A percentile compares a stretch with the other conserved stretches of the same genome.
phyloP scores from a whole-genome alignment of 1,140 invertebrate species.

The Lasaia peninsularis region DNA sequence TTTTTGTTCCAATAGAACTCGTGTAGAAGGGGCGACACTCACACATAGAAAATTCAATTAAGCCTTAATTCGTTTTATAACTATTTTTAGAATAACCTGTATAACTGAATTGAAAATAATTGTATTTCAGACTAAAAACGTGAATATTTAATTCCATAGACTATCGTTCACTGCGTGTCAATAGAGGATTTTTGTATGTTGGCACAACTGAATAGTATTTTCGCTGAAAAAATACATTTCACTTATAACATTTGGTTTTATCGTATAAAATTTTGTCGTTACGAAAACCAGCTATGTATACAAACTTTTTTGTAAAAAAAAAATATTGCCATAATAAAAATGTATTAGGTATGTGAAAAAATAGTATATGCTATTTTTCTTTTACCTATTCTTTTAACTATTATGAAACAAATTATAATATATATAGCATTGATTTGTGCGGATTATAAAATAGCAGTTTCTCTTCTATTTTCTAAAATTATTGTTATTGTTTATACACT shows the following conservation, averaged over 20 bases:
- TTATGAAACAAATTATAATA: too few relatives aligned
- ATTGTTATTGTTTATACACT: too few relatives aligned
- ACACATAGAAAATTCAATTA: constrained; percentile 23
- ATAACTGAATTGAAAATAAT: constrained; percentile 13
- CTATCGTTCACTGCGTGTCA: constrained; percentile 8
- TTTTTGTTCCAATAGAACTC: constrained; percentile 11
- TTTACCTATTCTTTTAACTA: too few relatives aligned
- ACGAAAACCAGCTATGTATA: neutral
- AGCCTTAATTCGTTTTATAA: constrained; percentile 20
- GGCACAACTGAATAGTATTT: neutral
- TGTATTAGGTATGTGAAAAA: too few relatives aligned
- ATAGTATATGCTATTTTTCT: too few relatives aligned
- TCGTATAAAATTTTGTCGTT: neutral
- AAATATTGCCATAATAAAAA: neutral
- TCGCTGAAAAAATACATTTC: neutral
- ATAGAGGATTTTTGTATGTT: neutral
- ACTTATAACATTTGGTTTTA: neutral
- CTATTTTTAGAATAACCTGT: constrained; percentile 2
- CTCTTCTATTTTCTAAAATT: too few relatives aligned
- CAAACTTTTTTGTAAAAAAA: neutral
- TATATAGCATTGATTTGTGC: too few relatives aligned
- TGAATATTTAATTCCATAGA: constrained; percentile 23
- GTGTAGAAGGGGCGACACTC: constrained; percentile 13
- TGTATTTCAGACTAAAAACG: constrained; percentile 16
- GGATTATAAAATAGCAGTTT: too few relatives aligned